Evolutionary conservation across 2,113 vertebrate genomes (phyloP).

Genomic region (Solenodon paradoxus): DNA sequence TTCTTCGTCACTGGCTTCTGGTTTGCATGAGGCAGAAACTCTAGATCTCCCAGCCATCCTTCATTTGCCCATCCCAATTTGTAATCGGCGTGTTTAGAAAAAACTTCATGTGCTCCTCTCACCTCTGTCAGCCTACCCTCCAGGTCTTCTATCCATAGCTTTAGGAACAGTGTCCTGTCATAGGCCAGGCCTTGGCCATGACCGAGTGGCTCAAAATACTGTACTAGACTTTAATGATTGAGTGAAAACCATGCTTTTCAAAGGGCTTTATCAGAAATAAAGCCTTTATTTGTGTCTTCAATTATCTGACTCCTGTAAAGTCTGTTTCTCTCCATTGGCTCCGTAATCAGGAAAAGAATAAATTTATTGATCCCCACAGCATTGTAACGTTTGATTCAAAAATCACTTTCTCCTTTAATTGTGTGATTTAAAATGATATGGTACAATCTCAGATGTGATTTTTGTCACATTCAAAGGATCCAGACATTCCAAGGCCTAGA

Average conservation of each 20-base stretch:
- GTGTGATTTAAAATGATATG: conserved; percentile 3
- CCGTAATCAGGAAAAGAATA: neutral
- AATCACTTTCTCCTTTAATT: neutral
- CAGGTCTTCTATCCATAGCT: neutral
- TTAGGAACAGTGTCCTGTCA: neutral
- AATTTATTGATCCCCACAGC: neutral
- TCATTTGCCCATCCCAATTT: neutral
- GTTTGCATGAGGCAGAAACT: neutral
- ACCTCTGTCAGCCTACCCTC: neutral
- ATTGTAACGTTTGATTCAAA: conserved; percentile 9
- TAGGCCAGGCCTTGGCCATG: neutral
- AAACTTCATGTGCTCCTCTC: too few species aligned
- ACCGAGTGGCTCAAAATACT: neutral
- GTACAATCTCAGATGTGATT: neutral
- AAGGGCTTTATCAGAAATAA: neutral
- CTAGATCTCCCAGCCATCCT: neutral
- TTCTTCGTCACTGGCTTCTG: neutral
- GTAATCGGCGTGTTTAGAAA: neutral
- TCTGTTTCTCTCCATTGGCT: neutral
- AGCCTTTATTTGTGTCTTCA: neutral
- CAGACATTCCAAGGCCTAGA: neutral
- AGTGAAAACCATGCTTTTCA: neutral
- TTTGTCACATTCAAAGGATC: conserved; percentile 10
- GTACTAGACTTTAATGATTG: neutral
- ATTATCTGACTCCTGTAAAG: neutral